Evolutionary conservation across 2,888 invertebrate species (phyloP).

Genomic region (Bugula neritina): DNA sequence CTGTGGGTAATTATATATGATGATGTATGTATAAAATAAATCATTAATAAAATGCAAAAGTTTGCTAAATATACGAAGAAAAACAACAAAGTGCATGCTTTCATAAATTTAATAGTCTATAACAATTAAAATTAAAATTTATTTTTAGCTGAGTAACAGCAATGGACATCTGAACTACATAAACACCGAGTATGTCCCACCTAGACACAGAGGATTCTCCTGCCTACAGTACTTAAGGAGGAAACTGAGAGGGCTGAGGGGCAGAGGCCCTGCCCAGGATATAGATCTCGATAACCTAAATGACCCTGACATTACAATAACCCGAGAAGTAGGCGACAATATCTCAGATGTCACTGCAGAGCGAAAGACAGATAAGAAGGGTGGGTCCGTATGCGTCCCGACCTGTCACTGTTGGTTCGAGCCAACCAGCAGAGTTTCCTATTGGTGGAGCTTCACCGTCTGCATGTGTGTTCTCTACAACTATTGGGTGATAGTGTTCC

Average conservation of each 20-base stretch:
- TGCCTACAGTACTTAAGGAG: constrained; percentile 28
- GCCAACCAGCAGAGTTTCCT: constrained; percentile 80
- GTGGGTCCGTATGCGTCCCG: background rate
- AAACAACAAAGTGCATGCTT: no score
- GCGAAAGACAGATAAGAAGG: no score
- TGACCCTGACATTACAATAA: constrained; percentile 60
- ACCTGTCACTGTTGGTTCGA: constrained; percentile 62
- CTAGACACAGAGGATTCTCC: background rate
- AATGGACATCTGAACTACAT: constrained; percentile 9
- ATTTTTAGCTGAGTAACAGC: constrained; percentile 21
- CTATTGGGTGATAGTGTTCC: constrained; percentile 73
- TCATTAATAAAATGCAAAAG: no score
- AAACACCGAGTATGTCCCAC: background rate
- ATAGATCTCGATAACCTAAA: constrained; percentile 61
- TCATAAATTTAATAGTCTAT: no score
- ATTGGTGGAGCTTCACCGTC: constrained; percentile 54
- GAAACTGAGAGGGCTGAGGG: constrained; percentile 32
- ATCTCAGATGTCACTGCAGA: background rate
- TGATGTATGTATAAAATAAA: no score
- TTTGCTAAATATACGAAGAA: no score
- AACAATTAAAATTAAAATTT: no score
- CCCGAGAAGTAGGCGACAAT: constrained; percentile 13
- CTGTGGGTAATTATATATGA: no score
- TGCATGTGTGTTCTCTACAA: constrained; percentile 53
- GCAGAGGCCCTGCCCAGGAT: constrained; percentile 54